Evolutionary conservation across 2,797 vertebrate genomes (phyloP).

Genomic region (Denticeps clupeoides): DNA sequence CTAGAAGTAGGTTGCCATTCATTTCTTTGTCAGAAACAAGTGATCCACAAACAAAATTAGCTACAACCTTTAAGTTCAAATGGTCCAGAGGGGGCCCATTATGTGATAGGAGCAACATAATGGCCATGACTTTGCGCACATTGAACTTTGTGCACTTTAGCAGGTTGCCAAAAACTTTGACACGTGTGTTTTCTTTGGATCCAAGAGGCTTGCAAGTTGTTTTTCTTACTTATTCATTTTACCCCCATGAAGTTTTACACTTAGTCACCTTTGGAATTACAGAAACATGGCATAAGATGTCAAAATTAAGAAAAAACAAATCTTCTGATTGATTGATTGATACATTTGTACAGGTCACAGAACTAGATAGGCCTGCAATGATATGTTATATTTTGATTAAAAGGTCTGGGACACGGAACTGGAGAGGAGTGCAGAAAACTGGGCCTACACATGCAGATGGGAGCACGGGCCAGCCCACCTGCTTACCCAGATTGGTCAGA

Average conservation of each 20-base stretch:
- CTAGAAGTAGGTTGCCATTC: background rate
- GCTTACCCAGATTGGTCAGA: conserved; percentile 91
- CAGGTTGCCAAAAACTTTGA: conserved; percentile 10
- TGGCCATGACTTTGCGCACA: conserved; percentile 16
- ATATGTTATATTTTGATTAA: conserved; percentile 15
- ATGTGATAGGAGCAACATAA: conserved; percentile 13
- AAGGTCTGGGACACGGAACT: conserved; percentile 89
- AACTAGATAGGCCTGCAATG: too few relatives aligned
- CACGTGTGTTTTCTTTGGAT: conserved; percentile 19
- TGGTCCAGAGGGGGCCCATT: conserved; percentile 16
- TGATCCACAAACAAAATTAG: conserved; percentile 17
- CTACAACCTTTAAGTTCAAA: conserved; percentile 17
- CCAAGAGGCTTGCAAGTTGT: conserved; percentile 34
- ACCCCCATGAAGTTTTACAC: background rate
- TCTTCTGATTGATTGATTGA: too few relatives aligned
- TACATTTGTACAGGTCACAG: too few relatives aligned
- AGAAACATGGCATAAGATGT: conserved; percentile 10
- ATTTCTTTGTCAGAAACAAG: conserved; percentile 22
- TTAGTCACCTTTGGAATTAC: background rate
- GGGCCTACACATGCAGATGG: conserved; percentile 85
- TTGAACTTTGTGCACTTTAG: too few relatives aligned
- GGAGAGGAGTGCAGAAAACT: conserved; percentile 85
- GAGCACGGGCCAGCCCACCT: conserved; percentile 86
- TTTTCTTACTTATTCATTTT: too few relatives aligned
- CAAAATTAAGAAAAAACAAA: too few relatives aligned